Evolutionary conservation across 2,113 vertebrate species (phyloP).

Genomic region (Meles meles): DNA sequence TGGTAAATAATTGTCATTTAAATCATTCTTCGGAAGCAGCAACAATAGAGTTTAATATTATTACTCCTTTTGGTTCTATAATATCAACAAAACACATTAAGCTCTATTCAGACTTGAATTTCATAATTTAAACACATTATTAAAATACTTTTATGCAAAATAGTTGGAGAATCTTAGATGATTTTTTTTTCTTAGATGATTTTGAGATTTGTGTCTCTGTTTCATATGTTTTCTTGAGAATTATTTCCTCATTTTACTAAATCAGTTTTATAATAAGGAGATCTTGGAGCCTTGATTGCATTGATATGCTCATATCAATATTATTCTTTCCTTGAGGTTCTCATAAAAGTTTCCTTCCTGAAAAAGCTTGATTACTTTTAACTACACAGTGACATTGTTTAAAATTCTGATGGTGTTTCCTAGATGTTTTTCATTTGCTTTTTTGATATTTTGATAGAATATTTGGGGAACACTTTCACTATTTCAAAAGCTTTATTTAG

Average conservation of each 20-base stretch:
- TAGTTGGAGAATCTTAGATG: neutral
- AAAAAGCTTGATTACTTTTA: constrained; percentile 2
- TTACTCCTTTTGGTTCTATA: neutral
- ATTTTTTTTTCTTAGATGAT: neutral
- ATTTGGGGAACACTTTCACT: neutral
- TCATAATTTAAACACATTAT: constrained; percentile 15
- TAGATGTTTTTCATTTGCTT: neutral
- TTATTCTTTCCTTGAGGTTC: constrained; percentile 8
- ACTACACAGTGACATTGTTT: neutral
- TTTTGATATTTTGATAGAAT: neutral
- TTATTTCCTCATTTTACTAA: constrained; percentile 21
- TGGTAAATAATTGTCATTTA: constrained; percentile 28
- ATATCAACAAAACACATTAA: constrained; percentile 23
- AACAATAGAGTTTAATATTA: neutral
- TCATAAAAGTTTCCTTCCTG: constrained; percentile 26
- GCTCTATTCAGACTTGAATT: neutral
- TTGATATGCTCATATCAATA: neutral
- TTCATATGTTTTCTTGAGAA: constrained; percentile 8
- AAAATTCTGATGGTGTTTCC: neutral
- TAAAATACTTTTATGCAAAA: constrained; percentile 5
- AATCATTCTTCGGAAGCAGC: neutral
- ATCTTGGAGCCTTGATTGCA: neutral
- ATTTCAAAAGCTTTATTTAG: constrained; percentile 12
- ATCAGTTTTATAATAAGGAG: neutral
- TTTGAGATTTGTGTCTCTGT: neutral